Percentiles rank a stretch among this genome's conserved stretches.
These are phyloP conservation scores for Tetragnatha versicolor DNA, from an alignment of 1,140 invertebrate species.

Conservation along the genomic window DNA sequence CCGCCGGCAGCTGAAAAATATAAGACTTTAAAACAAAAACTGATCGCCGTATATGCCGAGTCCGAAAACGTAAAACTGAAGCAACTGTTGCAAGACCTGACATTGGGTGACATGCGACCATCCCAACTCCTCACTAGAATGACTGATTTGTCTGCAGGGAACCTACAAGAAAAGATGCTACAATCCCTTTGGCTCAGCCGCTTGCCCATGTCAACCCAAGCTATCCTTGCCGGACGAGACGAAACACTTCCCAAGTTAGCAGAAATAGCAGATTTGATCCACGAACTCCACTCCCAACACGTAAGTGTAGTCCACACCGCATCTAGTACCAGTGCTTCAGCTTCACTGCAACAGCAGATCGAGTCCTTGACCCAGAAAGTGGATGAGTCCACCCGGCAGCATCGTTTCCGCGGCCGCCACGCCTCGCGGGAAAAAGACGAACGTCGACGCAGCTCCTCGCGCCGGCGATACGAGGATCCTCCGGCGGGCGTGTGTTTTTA, in stretches of 20 bases:
- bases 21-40: neutral
- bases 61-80: neutral
- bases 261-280: conserved; percentile 19
- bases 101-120: neutral
- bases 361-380: neutral
- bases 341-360: neutral
- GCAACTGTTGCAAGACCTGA: neutral
- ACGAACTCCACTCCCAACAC: neutral
- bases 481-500: conserved; percentile 30
- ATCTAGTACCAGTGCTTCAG: neutral
- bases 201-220: conserved; percentile 3
- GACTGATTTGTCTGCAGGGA: neutral
- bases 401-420: neutral
- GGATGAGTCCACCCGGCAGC: neutral
- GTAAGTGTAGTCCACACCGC: neutral
- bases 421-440: neutral
- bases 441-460: neutral
- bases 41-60: neutral
- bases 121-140: conserved; percentile 16
- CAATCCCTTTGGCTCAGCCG: conserved; percentile 10
- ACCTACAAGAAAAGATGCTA: conserved; percentile 12
- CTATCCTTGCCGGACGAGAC: conserved; percentile 27
- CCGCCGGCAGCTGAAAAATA: neutral
- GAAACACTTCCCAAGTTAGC: conserved; percentile 7
- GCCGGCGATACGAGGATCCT: conserved; percentile 59